A percentile compares a stretch with the other conserved stretches of the same genome.
phyloP scores from a whole-genome alignment of 1,140 invertebrate genomes.

The Pseudomyrmex flavicornis region DNA sequence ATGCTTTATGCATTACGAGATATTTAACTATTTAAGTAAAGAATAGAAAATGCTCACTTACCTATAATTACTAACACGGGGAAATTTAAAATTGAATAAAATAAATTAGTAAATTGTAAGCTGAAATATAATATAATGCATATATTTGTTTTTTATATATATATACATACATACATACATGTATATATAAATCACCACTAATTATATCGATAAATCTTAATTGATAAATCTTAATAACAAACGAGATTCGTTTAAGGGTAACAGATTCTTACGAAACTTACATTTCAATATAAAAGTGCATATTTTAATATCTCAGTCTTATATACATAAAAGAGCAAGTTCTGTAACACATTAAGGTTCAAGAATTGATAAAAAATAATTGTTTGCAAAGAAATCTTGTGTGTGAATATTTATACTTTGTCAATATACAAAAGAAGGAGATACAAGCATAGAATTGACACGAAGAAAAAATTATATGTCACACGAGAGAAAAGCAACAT shows the following conservation, averaged over 20 bases:
- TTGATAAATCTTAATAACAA: slow-evolving; percentile 37
- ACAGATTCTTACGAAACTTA: slow-evolving; percentile 52
- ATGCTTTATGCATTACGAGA: background rate
- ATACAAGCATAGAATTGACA: slow-evolving; percentile 18
- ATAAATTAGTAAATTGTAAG: background rate
- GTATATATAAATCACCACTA: slow-evolving; percentile 4
- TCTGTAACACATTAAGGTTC: background rate
- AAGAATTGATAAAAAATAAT: background rate
- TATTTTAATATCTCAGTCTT: slow-evolving; percentile 72
- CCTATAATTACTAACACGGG: slow-evolving; percentile 1
- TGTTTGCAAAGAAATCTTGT: background rate
- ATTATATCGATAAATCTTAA: slow-evolving; percentile 25
- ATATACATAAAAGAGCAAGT: slow-evolving; percentile 67
- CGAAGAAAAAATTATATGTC: slow-evolving; percentile 32
- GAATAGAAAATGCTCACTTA: slow-evolving; percentile 28
- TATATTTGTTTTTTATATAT: slow-evolving; percentile 31
- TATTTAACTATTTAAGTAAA: background rate
- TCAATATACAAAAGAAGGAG: too few relatives aligned
- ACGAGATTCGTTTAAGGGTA: slow-evolving; percentile 58
- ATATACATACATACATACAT: background rate
- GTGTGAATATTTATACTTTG: background rate
- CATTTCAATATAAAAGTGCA: slow-evolving; percentile 38
- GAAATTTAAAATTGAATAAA: slow-evolving; percentile 17
- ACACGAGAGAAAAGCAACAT: slow-evolving; percentile 33
- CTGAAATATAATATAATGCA: slow-evolving; percentile 32